A percentile compares a stretch with the other conserved stretches of the same genome.
These are phyloP conservation scores for Volucella zonaria DNA, from an alignment of 2,888 invertebrate species.

Conservation along the genomic window DNA sequence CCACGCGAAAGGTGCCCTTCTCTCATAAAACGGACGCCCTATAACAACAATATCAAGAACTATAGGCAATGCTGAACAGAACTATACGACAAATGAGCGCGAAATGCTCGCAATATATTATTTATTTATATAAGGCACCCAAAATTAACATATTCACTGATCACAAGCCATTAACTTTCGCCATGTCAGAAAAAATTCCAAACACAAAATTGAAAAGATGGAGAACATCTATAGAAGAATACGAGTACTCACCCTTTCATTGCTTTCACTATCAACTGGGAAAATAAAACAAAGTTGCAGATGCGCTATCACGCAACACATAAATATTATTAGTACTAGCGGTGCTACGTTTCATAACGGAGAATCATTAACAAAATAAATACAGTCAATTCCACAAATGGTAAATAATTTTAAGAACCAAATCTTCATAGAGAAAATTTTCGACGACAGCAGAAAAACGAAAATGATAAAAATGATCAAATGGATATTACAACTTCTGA, in stretches of 20 bases:
- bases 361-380: constrained; percentile 27
- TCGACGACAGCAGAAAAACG: constrained; percentile 3
- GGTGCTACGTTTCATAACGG: constrained; percentile 1
- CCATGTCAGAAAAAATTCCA: too few species aligned
- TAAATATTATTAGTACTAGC: neutral
- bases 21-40: constrained; percentile 76
- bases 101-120: constrained; percentile 78
- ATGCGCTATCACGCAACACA: neutral
- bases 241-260: too few species aligned
- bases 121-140: constrained; percentile 78
- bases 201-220: too few species aligned
- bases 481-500: too few species aligned
- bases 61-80: constrained; percentile 55
- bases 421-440: constrained; percentile 1
- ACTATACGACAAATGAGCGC: constrained; percentile 77
- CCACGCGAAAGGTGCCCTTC: constrained; percentile 62
- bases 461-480: neutral
- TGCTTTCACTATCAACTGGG: too few species aligned
- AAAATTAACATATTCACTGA: constrained; percentile 27
- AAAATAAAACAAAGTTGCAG: too few species aligned
- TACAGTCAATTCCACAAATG: constrained; percentile 9
- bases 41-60: constrained; percentile 77
- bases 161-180: too few species aligned
- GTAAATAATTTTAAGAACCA: constrained; percentile 56
- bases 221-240: too few species aligned